Conservation (phyloP, 2,888 invertebrate genomes). For the Drosophila robusta region DNA sequence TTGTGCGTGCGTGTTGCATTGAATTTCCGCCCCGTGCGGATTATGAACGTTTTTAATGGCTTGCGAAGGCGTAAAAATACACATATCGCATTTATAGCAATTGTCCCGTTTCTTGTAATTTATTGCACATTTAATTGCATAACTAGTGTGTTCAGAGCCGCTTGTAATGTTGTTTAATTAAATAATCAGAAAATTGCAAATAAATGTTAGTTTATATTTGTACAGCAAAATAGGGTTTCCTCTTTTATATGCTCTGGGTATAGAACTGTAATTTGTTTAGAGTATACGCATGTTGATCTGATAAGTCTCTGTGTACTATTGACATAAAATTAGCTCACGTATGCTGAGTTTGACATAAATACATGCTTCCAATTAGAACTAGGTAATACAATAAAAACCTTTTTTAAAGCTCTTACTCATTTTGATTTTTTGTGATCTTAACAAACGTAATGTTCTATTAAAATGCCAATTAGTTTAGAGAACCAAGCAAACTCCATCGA, state of each 20-base stretch:
- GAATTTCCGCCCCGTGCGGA: slow-evolving; percentile 55
- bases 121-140: slow-evolving; percentile 54
- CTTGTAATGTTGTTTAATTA: slow-evolving; percentile 6
- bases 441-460: no score
- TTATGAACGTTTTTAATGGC: slow-evolving; percentile 60
- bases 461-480: no score
- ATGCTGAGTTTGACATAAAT: no score
- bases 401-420: no score
- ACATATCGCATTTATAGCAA: slow-evolving; percentile 50
- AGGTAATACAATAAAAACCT: no score
- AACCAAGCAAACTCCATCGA: no score
- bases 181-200: neutral
- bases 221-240: neutral
- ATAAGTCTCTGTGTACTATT: no score
- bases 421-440: no score
- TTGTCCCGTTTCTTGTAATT: slow-evolving; percentile 37
- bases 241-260: neutral
- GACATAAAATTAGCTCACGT: no score
- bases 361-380: no score
- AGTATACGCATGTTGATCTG: no score
- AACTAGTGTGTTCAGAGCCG: slow-evolving; percentile 11
- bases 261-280: neutral
- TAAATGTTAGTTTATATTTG: neutral
- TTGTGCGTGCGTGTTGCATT: slow-evolving; percentile 47
- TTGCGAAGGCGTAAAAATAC: slow-evolving; percentile 41